Evolutionary conservation across 2,797 vertebrate species (phyloP), one percentile per base, ranked within the genome.

Genomic region (Neoniphon sammara): DNA sequence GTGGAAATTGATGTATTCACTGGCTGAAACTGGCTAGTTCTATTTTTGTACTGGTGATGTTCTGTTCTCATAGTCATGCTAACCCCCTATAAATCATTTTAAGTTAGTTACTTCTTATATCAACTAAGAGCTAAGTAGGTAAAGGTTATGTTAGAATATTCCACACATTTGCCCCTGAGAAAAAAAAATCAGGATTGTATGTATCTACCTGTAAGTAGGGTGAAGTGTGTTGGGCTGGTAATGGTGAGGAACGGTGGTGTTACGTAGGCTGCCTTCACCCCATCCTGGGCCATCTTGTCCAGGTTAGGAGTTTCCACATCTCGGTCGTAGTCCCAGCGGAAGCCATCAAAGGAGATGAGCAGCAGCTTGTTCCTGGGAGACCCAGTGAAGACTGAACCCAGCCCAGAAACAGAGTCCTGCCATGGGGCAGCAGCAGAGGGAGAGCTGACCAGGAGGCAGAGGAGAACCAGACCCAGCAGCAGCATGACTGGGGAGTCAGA

Each of bases 311-410:
- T 97, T 54, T 95, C 87, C 81, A 96, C 95, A 0, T 96, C 94
- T 67, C 92, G 91, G 85, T 98, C 96, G 0, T 97, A 97, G 88
- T 97, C 49, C 96, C 96, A 97, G 10, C 95, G 95, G 76, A 97
- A 97, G 7, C 96, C 96, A 0, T 97, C 96, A 0, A 97, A 96
- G 47, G 95, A 96, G 73, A 97, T 93, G 0, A 98, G 92, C 4
- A 98, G 93, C 20, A 97, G 83, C 70, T 96, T 96, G 78, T 66
- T 87, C 58, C 5, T 89, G 7, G 0, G 3, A 11, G 58, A 58
- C 27, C 63, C 7, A 73, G 9, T 0, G 58, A 67, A 57, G 79
- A 0, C 73, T 17, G 66, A 30, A 8, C 30, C 31, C 46, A 15
- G 20, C 17, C 77, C 21, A 85, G 49, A 52, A 31, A 61, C 15